Evolutionary conservation across 1,140 invertebrate genomes (phyloP).

Genomic region (Drosophila guanche): DNA sequence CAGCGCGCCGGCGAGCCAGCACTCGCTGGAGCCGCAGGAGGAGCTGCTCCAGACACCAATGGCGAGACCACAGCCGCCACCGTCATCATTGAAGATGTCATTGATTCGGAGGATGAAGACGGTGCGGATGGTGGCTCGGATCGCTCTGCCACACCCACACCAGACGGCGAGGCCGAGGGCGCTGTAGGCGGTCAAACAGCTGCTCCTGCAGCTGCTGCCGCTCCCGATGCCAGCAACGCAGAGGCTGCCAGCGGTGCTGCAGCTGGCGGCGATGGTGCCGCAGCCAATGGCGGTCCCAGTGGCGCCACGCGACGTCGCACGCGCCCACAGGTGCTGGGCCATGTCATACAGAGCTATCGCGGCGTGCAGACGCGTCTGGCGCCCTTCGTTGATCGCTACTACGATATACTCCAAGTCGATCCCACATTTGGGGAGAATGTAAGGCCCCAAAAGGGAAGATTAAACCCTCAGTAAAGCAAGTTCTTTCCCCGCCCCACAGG

Average conservation of each 20-base stretch:
- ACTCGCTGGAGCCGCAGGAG: constrained; percentile 21
- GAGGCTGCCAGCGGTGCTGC: constrained; percentile 1
- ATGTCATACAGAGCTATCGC: constrained; percentile 86
- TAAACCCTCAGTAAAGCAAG: not conserved
- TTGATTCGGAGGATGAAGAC: constrained; percentile 60
- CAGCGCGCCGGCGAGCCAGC: constrained; percentile 18
- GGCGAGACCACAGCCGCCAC: constrained; percentile 62
- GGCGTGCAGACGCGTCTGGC: constrained; percentile 86
- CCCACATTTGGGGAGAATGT: constrained; percentile 85
- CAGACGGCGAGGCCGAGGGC: constrained; percentile 26
- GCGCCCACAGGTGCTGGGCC: constrained; percentile 86
- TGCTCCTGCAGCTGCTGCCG: constrained; percentile 3
- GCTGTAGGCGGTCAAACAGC: constrained; percentile 30
- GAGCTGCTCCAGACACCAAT: constrained; percentile 31
- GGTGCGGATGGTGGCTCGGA: constrained; percentile 41
- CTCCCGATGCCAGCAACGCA: not conserved
- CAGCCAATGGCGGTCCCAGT: constrained; percentile 18
- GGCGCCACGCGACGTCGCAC: constrained; percentile 79
- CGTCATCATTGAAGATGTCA: constrained; percentile 72
- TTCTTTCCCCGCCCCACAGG: constrained; percentile 66
- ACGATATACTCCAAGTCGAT: constrained; percentile 86
- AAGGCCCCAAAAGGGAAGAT: constrained; percentile 50
- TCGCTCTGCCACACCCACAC: constrained; percentile 33
- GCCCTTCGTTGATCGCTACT: constrained; percentile 87
- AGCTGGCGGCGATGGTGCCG: constrained; percentile 13